Base-by-base conservation (phyloP, 1,140 invertebrate genomes). In the Dendroctonus valens region DNA sequence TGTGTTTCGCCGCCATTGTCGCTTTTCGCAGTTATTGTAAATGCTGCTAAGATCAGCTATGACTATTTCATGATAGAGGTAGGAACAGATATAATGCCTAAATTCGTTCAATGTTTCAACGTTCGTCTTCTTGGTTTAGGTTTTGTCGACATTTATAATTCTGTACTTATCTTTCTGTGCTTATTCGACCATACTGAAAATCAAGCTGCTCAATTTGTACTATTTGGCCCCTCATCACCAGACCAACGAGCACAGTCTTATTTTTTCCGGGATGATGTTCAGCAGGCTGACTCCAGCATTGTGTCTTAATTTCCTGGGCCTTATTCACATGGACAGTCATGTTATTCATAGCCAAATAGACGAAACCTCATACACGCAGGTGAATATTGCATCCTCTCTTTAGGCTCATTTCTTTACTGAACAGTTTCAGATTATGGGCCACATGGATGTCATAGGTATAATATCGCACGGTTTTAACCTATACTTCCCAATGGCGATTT, bases 401-500 rank as follows among this genome's bases (percentile, higher is more conserved):
- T 11, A 1, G 9, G 15, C 11, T 12, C 26, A 4, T 48, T 48
- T 5, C 5, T n/a, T n/a, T 11, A 48, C 11, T 48, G 0, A 48
- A 48, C 14, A 7, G 46, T 40, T 78, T n/a, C 78, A 96, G 91
- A 91, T 99, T 67, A 99, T 99, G 97, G 97, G 97, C 15, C 97
- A 99, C 76, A 96, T 99, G 95, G 96, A 99, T 82, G 94, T 99
- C 0, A 90, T 99, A 59, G 90, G 93, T 7, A 94, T 99, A 59
- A 93, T 99, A 67, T 94, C 96, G 3, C 92, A 98, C 80, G 97
- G 97, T 15, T 99, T 99, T 80, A 99, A 99, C 80, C 91, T 99
- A 46, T 99, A 99, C 78, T 98, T 99, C 80, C 98, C 98, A 0
- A 98, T 99, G 85, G 86, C 92, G 53, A 97, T 99, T 77, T 84